Evolutionary conservation across 2,797 vertebrate genomes (phyloP), one percentile per base, ranked within the genome.

Genomic region (Tokudaia muenninki): DNA sequence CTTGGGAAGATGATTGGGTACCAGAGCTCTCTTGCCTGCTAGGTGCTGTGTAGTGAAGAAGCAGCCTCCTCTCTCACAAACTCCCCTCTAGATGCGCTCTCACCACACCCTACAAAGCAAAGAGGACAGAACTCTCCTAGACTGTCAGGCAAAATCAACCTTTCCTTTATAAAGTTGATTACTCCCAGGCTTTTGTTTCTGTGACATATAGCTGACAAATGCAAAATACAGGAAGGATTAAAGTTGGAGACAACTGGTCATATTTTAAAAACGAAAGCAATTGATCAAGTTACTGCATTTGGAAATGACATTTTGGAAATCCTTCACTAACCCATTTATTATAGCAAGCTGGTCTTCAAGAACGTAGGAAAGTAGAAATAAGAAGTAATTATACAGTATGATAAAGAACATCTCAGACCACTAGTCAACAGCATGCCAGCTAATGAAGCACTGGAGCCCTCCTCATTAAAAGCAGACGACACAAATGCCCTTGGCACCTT

Each of bases 211-310:
- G 55, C 37, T 80, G 63, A 88, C 22, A 72, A 61, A 72, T 10
- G 4, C 22, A 72, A 93, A 57, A 70, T 50, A 75, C 21, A 78
- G 74, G 44, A 74, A 83, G 22, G 6, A 21, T 92, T 75, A 87
- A 96, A 94, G 79, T 24, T 37, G 11, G 55, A 91, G 31, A 78
- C 6, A 77, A 83, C 0, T 31, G 14, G 86, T 80, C 26, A 59
- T 13, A 41, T 67, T 92, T 82, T 55, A 19, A 47, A 82, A 97
- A 87, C 74, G n/a, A 87, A 91, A 95, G 22, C 47, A 37, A 82
- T 16, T 70, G 47, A 74, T 79, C 24, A 86, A 22, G 24, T 75
- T 8, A 74, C 55, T 16, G 41, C 34, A 10, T 31, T 74, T 0
- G 41, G 50, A 88, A 90, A 82, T 8, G 41, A 26, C 3, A 80